Evolutionary conservation across 2,113 vertebrate species (phyloP).

Genomic region (Geococcyx californianus): DNA sequence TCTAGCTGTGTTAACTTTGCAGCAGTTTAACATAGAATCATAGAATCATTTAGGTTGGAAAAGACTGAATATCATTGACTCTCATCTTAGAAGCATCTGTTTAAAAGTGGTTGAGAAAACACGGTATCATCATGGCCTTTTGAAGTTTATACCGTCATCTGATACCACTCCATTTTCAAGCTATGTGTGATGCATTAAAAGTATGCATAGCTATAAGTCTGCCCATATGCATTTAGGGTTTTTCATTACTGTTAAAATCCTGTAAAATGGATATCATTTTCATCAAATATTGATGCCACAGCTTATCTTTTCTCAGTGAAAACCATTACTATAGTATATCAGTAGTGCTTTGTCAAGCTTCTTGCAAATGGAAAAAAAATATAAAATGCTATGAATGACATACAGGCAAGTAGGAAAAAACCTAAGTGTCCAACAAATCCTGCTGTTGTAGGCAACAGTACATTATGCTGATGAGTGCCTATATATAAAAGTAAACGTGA

Average conservation of each 20-base stretch:
- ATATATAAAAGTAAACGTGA: slow-evolving; percentile 24
- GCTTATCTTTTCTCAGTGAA: neutral
- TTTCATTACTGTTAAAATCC: neutral
- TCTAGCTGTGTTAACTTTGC: neutral
- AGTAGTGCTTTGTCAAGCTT: neutral
- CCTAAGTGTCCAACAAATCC: neutral
- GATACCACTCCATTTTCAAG: neutral
- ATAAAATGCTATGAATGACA: neutral
- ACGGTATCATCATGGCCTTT: neutral
- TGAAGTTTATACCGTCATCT: neutral
- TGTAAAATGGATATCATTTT: neutral
- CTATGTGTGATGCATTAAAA: neutral
- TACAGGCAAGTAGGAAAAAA: neutral
- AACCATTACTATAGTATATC: neutral
- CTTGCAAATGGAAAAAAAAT: slow-evolving; percentile 3
- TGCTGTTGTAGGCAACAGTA: neutral
- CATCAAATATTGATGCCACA: slow-evolving; percentile 12
- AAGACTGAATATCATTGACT: no score
- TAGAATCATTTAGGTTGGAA: no score
- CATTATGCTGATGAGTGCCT: neutral
- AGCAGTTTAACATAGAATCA: neutral
- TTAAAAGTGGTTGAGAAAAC: neutral
- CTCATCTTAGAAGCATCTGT: neutral
- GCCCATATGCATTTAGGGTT: neutral
- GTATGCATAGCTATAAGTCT: neutral